Percentiles rank a stretch among this genome's conserved stretches.
Evolutionary conservation across 2,113 vertebrate species (phyloP).

Genomic region (Romanogobio albipinnatus): DNA sequence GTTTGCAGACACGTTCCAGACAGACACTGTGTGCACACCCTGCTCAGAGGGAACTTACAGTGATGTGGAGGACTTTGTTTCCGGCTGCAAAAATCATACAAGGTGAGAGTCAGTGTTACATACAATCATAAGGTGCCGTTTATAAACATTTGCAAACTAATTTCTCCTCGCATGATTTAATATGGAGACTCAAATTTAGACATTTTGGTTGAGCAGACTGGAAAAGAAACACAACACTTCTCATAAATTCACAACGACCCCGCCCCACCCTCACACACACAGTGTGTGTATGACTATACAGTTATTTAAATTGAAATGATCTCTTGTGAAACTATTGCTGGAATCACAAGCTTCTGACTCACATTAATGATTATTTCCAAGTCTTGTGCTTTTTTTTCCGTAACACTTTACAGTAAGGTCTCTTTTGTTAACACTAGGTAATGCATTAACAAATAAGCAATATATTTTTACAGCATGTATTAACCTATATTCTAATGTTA

Average conservation of each 20-base stretch:
- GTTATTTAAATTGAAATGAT: neutral
- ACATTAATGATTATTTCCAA: neutral
- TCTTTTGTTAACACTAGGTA: too few species aligned
- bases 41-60: conserved; percentile 66
- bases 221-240: neutral
- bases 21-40: conserved; percentile 56
- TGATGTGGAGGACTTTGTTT: conserved; percentile 59
- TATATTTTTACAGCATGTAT: too few species aligned
- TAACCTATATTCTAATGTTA: too few species aligned
- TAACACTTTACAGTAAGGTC: too few species aligned
- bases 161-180: too few species aligned
- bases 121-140: neutral
- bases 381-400: neutral
- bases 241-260: neutral
- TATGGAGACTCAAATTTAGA: too few species aligned
- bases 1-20: conserved; percentile 56
- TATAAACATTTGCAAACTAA: neutral
- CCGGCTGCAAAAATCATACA: conserved; percentile 63
- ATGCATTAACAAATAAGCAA: too few species aligned
- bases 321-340: conserved; percentile 11
- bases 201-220: neutral
- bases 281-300: neutral
- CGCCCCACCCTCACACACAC: neutral
- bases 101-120: conserved; percentile 56
- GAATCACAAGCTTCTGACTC: conserved; percentile 17